Conservation (phyloP, 2,888 invertebrate species). For the Pristionchus exspectatus region DNA sequence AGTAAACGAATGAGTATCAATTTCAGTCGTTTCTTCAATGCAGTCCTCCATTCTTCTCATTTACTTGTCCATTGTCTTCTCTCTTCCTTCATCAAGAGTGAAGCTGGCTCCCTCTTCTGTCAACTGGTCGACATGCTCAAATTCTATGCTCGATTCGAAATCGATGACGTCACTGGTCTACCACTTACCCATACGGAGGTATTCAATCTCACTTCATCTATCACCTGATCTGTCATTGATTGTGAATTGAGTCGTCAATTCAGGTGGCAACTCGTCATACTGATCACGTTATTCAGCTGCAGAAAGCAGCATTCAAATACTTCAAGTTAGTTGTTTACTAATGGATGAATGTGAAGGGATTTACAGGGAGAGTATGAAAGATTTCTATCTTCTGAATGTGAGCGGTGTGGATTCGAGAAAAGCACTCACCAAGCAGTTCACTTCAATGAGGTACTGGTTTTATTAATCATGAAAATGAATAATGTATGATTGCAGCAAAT, state of each 20-base stretch:
- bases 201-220: not conserved
- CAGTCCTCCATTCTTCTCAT: slow-evolving; percentile 94
- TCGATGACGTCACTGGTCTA: slow-evolving; percentile 85
- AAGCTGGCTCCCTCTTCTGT: slow-evolving; percentile 79
- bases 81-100: slow-evolving; percentile 83
- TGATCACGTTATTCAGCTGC: slow-evolving; percentile 91
- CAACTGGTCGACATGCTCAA: slow-evolving; percentile 93
- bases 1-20: not conserved
- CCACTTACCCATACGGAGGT: slow-evolving; percentile 73
- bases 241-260: not conserved
- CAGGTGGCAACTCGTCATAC: slow-evolving; percentile 93
- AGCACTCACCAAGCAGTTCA: slow-evolving; percentile 89
- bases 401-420: slow-evolving; percentile 94
- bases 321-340: slow-evolving; percentile 60
- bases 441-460: slow-evolving; percentile 62
- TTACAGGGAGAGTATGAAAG: slow-evolving; percentile 82
- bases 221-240: too few species aligned
- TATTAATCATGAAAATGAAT: not conserved
- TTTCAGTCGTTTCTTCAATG: slow-evolving; percentile 90
- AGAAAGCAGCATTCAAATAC: slow-evolving; percentile 91
- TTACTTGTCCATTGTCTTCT: slow-evolving; percentile 92
- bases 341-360: not conserved
- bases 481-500: slow-evolving; percentile 82
- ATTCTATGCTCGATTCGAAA: slow-evolving; percentile 97
- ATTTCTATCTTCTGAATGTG: slow-evolving; percentile 93